Base-by-base conservation (phyloP, 2,113 vertebrate species). In the Leuciscus idus region DNA sequence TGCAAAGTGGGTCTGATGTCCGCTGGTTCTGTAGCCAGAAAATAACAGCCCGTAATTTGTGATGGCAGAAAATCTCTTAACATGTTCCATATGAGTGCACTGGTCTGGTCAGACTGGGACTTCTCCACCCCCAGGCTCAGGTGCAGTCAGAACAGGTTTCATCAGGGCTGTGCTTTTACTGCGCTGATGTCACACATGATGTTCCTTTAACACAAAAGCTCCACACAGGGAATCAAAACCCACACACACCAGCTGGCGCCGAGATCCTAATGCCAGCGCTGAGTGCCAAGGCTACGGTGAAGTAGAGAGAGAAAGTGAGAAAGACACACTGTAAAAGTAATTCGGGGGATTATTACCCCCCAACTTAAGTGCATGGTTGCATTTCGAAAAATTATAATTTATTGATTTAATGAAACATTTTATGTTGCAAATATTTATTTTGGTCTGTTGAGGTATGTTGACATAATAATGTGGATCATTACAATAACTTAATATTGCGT, bases 191-290 rank as follows among this genome's bases (percentile, higher is more conserved):
- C 81, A 83, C 87, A 26, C 84, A 86, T 79, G 61, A 86, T 77
- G 74, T 77, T 72, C 84, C 62, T 77, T 79, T 86, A 87, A 83
- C 84, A 84, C 87, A 82, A 87, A 87, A 83, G 39, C 68, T 84
- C 72, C 76, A 48, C 70, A 74, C 81, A 64, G 86, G 74, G 86
- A 86, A 76, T 87, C 79, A 81, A 23, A 86, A 62, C 89, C 87
- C 87, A 90, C 89, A 88, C 89, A 88, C 52, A 86, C 89, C 89
- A 90, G 89, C 86, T 88, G 87, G 82, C 78, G 3, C 68, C 21
- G 70, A 89, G 74, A 81, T 17, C 30, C 28, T 75, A 74, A 50
- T 74, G 84, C 72, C 59, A 82, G 79, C 4, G 4, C 70, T 4
- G 66, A 81, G 50, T 81, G 84, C 80, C 84, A 87, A 84, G 1